Base-by-base conservation (phyloP, 2,113 vertebrate genomes). In the Chamaea fasciata region DNA sequence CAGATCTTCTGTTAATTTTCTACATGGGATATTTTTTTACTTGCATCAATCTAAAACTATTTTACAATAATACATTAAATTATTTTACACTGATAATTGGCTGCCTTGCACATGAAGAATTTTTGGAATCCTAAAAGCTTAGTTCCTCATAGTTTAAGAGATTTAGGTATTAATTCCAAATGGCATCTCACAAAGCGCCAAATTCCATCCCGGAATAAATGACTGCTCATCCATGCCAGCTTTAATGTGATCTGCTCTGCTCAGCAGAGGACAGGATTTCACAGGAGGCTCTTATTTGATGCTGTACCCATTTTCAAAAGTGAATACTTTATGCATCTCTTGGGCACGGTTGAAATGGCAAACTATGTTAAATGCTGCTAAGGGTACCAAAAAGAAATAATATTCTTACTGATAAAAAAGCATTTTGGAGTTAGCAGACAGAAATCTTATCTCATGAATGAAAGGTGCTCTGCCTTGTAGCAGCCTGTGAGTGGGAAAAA, bases 151-250 rank as follows among this genome's bases (percentile, higher is more conserved):
- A 33, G 44, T 93, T 87, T 92, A 64, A 80, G 24, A 92, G 92
- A 93, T 95, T 90, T 88, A 13, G 35, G n/a, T 90, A 73, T 93
- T 93, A 93, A 91, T 87, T 94, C 91, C 55, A 92, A 87, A 90
- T 47, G 60, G 60, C 73, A 89, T 87, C 64, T 92, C 80, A 93
- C 89, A 89, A 94, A 92, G 73, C 21, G 59, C 44, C 41, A 83
- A 47, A 94, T 90, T 83, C 68, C 76, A 75, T 41, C 56, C 60
- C 88, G 75, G 31, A 69, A 78, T 75, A 81, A 64, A 77, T 76
- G 62, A 56, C 33, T 88, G 80, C 46, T 90, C 80, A 93, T 88
- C 67, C 62, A 83, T 1, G 12, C 57, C 53, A 21, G n/a, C 77
- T 90, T 92, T 65, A 85, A 62, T 68, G 28, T 37, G 50, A 79